A percentile compares a stretch with the other conserved stretches of the same genome.
Evolutionary conservation across 2,797 vertebrate species (phyloP).

Genomic region (Schizopygopsis pylzovi): DNA sequence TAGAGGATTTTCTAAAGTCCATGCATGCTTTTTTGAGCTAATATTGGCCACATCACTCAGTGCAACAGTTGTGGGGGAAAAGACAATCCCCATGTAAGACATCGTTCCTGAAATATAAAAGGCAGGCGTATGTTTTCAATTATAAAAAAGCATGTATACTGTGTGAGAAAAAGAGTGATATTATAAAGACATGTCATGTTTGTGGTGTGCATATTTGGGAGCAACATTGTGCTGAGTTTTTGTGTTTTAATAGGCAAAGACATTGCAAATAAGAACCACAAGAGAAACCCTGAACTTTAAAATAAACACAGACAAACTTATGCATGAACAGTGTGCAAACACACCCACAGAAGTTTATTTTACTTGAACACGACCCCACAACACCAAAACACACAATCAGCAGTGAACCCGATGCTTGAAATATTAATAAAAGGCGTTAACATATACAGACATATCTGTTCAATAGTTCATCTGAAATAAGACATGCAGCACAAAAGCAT

Average conservation of each 20-base stretch:
- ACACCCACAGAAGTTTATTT: slow-evolving; percentile 8
- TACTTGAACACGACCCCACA: slow-evolving; percentile 1
- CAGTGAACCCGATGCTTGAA: not conserved
- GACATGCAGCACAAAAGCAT: not conserved
- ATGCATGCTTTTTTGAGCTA: not conserved
- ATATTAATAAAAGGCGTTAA: not conserved
- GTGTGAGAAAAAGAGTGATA: not conserved
- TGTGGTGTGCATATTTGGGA: not conserved
- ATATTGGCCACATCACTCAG: not conserved
- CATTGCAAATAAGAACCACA: not conserved
- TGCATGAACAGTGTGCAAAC: not conserved
- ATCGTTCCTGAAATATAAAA: not conserved
- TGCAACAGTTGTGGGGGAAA: not conserved
- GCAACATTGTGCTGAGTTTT: not conserved
- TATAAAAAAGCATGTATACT: not conserved
- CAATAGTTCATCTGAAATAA: not conserved
- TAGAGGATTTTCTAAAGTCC: not conserved
- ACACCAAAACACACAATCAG: slow-evolving; percentile 10
- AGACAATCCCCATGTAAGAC: not conserved
- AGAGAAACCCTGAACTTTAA: not conserved
- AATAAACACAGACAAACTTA: not conserved
- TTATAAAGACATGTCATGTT: not conserved
- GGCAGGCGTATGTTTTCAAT: not conserved
- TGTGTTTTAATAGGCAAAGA: not conserved
- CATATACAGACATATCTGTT: not conserved